These are phyloP conservation scores for Lophotriccus pileatus DNA, from an alignment of 2,797 vertebrate genomes.

Conservation along the genomic window DNA sequence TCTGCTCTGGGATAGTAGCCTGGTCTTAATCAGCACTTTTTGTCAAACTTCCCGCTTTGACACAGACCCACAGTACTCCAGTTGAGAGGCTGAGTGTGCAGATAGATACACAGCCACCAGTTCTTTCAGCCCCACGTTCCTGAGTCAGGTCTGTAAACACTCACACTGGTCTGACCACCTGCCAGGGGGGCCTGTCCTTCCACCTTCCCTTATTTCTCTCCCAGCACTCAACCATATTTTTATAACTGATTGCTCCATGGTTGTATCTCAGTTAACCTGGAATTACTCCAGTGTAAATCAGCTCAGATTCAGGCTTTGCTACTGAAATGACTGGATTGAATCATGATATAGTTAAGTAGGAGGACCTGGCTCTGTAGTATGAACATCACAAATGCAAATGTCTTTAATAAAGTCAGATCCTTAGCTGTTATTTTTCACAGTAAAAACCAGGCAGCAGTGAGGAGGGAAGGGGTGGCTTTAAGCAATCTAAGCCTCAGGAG, in stretches of 20 bases:
- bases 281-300: neutral
- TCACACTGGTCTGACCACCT: neutral
- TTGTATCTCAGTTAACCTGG: neutral
- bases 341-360: neutral
- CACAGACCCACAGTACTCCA: neutral
- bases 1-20: neutral
- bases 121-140: neutral
- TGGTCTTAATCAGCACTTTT: slow-evolving; percentile 26
- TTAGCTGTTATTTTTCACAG: neutral
- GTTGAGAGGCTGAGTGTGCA: neutral
- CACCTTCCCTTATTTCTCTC: neutral
- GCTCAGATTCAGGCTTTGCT: neutral
- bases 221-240: neutral
- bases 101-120: neutral
- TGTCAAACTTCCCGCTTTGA: neutral
- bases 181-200: neutral
- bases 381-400: neutral
- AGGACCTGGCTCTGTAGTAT: neutral
- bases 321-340: neutral
- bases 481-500: neutral
- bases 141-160: neutral
- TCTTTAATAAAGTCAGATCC: neutral
- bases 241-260: neutral
- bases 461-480: neutral
- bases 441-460: neutral